Conservation (phyloP, 2,113 vertebrate species). For the Cinclus mexicanus region DNA sequence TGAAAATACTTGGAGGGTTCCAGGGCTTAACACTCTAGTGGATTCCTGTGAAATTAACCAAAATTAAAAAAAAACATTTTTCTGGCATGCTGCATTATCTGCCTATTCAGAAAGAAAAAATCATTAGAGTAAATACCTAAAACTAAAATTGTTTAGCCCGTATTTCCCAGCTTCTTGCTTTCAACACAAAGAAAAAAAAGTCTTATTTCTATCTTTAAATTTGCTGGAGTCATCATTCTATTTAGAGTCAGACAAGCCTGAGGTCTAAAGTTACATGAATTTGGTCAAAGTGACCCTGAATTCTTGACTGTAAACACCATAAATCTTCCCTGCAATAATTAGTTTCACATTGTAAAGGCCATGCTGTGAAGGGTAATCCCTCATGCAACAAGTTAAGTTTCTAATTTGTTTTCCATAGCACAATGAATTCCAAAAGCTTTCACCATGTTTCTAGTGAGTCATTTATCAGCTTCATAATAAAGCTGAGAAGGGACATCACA, state of each 20-base stretch:
- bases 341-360: conserved; percentile 68
- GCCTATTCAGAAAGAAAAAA: not conserved
- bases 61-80: not conserved
- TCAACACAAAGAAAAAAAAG: not conserved
- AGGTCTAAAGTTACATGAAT: conserved; percentile 56
- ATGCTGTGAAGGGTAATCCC: conserved; percentile 68
- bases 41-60: not conserved
- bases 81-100: not conserved
- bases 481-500: conserved; percentile 22
- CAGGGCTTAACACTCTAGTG: not conserved
- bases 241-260: conserved; percentile 36
- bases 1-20: not conserved
- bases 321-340: conserved; percentile 67
- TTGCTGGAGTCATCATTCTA: not conserved
- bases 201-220: not conserved
- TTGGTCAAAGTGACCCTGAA: conserved; percentile 69
- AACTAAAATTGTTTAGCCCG: not conserved
- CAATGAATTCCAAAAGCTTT: conserved; percentile 67
- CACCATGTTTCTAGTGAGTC: conserved; percentile 45
- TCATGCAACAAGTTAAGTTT: conserved; percentile 69
- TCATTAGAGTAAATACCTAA: not conserved
- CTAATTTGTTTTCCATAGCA: conserved; percentile 67
- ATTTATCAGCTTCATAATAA: conserved; percentile 64
- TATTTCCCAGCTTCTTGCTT: not conserved
- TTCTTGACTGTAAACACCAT: conserved; percentile 70